Base-by-base conservation (phyloP, 2,888 invertebrate genomes). In the Cryptocheilus praepositus region DNA sequence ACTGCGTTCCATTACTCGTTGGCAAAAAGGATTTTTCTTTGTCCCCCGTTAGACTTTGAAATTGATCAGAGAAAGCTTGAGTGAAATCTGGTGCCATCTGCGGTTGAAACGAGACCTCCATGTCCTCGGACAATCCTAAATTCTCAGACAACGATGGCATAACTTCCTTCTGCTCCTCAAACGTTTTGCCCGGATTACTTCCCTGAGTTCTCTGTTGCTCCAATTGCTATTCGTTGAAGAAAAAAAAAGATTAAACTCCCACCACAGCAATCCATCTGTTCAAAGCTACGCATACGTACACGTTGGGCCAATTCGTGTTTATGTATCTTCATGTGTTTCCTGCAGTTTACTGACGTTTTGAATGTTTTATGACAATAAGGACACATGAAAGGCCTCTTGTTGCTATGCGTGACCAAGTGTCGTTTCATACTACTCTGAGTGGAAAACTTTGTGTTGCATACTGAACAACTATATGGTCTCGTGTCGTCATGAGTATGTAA, bases 261-360 rank as follows among this genome's bases (percentile, higher is more conserved):
- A 52, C 56, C 36, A 3, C n/a, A 43, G 25, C 1, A 36, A 28
- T 15, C 25, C 25, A 5, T 25, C 5, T 25, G 8, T 62, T 58
- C 15, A 43, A 18, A 16, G 4, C 1, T 15, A 52, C n/a, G 13
- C 11, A 54, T 73, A 68, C 66, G 18, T 25, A 87, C 84, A 81
- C 80, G 89, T 73, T 89, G 84, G 16, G 90, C 89, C 11, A 90
- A 81, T 77, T 92, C 91, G 64, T 88, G 89, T 73, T 90, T 90
- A 82, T 93, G 93, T 3, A 91, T 90, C 76, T 91, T 91, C 88
- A 93, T 93, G 80, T 94, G 94, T 74, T 92, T 92, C 76, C 92
- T 90, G 82, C 93, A 93, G 80, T 92, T 91, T 19, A 91, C 90
- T 2, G 87, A 86, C n/a, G 89, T 88, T 63, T 88, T 88, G 67